Conservation (phyloP, 2,888 invertebrate species). For the Ophraella communa region DNA sequence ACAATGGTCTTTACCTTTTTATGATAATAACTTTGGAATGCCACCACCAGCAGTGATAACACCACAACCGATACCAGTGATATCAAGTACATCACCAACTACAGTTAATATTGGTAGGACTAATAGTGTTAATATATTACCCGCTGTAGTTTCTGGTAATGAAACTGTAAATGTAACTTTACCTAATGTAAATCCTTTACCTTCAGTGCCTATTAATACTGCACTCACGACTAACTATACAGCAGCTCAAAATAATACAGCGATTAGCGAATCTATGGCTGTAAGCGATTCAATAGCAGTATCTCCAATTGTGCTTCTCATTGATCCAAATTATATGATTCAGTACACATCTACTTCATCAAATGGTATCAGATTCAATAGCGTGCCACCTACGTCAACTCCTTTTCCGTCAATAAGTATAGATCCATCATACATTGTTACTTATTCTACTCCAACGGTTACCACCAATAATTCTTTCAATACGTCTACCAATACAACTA, state of each 20-base stretch:
- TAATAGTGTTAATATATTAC: constrained; percentile 9
- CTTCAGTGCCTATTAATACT: background rate
- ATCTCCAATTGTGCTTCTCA: background rate
- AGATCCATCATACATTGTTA: background rate
- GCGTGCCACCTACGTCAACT: background rate
- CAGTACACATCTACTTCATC: background rate
- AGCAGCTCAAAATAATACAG: background rate
- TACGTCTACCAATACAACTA: background rate
- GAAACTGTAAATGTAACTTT: background rate
- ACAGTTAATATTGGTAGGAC: constrained; percentile 8
- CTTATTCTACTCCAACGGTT: background rate
- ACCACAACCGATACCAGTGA: background rate
- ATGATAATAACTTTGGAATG: constrained; percentile 1
- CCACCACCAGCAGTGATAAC: background rate
- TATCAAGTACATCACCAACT: background rate
- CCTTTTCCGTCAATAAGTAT: background rate
- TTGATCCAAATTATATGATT: background rate
- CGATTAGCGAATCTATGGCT: background rate
- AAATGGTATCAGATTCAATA: background rate
- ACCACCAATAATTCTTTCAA: background rate
- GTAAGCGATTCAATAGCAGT: background rate
- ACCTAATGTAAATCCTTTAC: background rate
- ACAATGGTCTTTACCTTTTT: constrained; percentile 18
- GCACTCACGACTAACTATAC: background rate
- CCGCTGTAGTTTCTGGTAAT: background rate